phyloP scores from a whole-genome alignment of 2,888 invertebrate species.

The Chalcis sispes region DNA sequence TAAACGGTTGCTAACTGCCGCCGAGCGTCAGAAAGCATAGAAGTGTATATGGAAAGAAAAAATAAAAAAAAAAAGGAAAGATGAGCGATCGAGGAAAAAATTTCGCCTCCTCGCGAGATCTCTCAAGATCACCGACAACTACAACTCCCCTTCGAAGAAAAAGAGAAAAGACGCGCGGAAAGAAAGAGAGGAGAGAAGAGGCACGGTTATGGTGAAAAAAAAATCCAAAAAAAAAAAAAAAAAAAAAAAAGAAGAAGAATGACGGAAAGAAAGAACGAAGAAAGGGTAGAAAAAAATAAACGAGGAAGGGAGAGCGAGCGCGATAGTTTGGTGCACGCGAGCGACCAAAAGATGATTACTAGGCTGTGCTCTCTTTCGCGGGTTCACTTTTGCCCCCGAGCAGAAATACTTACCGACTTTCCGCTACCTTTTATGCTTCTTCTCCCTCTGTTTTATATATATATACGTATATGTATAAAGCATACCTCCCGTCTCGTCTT shows the following conservation, averaged over 20 bases:
- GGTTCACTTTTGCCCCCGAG: conserved; percentile 34
- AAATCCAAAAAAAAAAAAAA: conserved; percentile 22
- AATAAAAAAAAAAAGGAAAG: no score
- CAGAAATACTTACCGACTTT: conserved; percentile 46
- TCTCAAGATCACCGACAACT: conserved; percentile 19
- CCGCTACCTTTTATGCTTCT: conserved; percentile 33
- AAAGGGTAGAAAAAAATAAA: conserved; percentile 22
- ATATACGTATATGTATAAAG: no score
- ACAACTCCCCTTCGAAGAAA: background rate
- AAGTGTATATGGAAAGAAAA: no score
- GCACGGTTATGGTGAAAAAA: no score
- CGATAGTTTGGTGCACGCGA: conserved; percentile 71
- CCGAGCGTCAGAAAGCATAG: conserved; percentile 47
- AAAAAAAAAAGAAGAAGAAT: background rate
- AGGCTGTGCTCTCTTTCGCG: conserved; percentile 41
- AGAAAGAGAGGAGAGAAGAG: conserved; percentile 25
- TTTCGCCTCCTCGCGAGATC: conserved; percentile 3
- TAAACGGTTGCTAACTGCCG: conserved; percentile 70
- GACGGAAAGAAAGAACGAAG: conserved; percentile 15
- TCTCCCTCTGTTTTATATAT: background rate
- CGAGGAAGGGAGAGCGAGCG: conserved; percentile 41
- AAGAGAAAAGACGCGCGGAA: background rate
- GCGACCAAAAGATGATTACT: conserved; percentile 72
- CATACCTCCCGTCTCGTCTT: background rate
- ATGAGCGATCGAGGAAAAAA: conserved; percentile 66